Percentiles rank a stretch among this genome's conserved stretches.
Conservation (phyloP, 2,113 vertebrate genomes). For the Lichenostomus cassidix region DNA sequence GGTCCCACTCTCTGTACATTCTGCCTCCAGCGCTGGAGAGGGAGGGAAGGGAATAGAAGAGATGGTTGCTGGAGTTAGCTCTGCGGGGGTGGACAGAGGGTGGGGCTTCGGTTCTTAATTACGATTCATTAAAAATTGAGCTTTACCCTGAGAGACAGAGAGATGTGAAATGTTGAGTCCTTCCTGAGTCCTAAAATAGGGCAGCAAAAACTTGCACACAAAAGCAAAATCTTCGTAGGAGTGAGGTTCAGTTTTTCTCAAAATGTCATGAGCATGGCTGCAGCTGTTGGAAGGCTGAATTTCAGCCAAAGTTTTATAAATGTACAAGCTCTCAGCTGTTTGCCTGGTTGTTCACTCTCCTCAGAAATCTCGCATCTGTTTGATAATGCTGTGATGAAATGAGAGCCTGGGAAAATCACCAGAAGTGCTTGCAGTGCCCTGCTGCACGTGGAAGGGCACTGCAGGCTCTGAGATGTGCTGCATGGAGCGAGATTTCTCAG, state of each 20-base stretch:
- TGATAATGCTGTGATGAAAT: background rate
- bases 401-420: background rate
- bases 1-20: background rate
- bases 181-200: conserved; percentile 25
- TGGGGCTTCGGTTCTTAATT: conserved; percentile 7
- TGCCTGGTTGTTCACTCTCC: background rate
- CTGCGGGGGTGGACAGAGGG: background rate
- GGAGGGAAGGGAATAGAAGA: background rate
- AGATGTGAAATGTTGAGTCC: background rate
- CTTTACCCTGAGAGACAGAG: background rate
- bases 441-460: background rate
- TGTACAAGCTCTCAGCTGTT: background rate
- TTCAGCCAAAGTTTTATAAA: background rate
- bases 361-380: background rate
- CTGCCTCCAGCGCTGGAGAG: background rate
- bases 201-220: background rate
- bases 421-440: background rate
- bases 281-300: conserved; percentile 28
- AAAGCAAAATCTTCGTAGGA: background rate
- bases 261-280: background rate
- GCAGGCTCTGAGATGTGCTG: background rate
- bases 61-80: background rate
- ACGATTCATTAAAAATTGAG: conserved; percentile 40
- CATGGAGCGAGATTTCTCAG: background rate
- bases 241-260: background rate